phyloP scores from a whole-genome alignment of 2,797 vertebrate species.

The Bradypus variegatus region DNA sequence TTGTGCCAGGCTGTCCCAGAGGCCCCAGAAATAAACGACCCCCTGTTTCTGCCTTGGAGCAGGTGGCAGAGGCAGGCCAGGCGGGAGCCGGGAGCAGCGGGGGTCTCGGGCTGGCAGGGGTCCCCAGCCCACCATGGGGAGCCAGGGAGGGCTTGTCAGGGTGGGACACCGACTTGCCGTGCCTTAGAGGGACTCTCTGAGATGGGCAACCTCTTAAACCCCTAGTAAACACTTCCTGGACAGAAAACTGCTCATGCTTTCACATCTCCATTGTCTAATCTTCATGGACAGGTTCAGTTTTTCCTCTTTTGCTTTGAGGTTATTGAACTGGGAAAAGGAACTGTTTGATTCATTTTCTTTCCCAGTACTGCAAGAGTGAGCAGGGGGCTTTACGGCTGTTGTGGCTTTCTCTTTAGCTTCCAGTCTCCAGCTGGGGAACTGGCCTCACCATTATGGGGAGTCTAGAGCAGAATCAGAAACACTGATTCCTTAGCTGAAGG shows the following conservation, averaged over 20 bases:
- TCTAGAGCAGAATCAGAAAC: neutral
- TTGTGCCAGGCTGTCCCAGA: neutral
- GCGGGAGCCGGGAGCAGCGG: too few relatives aligned
- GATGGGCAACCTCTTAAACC: neutral
- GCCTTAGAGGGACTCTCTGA: fast-evolving
- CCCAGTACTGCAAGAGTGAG: neutral
- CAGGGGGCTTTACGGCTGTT: fast-evolving
- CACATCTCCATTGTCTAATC: fast-evolving
- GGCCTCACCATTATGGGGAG: neutral
- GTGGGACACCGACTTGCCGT: fast-evolving
- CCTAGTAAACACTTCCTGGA: neutral
- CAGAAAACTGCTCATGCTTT: fast-evolving
- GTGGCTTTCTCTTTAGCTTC: neutral
- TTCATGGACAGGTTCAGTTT: neutral
- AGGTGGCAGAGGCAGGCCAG: neutral
- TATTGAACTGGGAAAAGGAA: neutral
- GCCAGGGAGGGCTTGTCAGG: neutral
- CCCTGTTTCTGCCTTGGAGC: neutral
- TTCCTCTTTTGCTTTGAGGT: neutral
- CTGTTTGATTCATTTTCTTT: neutral
- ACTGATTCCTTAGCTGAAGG: fast-evolving
- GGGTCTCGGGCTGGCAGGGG: neutral
- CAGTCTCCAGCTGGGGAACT: fast-evolving
- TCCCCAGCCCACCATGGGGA: fast-evolving
- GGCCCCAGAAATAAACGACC: neutral